A percentile compares a stretch with the other conserved stretches of the same genome.
These are phyloP conservation scores for Dissostichus mawsoni DNA, from an alignment of 2,113 vertebrate species.

Conservation along the genomic window DNA sequence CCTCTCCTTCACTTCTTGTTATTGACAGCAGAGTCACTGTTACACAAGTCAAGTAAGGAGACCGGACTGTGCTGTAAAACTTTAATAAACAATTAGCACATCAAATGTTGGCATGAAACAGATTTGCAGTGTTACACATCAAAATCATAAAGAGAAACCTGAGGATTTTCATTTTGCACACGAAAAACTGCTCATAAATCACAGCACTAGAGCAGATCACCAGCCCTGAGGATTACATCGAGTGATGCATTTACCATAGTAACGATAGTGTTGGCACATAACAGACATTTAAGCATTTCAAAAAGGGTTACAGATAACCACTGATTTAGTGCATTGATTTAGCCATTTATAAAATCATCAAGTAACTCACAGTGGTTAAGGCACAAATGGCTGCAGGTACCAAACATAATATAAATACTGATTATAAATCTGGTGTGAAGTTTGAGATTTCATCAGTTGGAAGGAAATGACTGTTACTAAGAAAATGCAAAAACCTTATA, in stretches of 20 bases:
- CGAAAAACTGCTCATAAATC: background rate
- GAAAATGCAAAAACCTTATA: background rate
- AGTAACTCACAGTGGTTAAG: conserved; percentile 15
- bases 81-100: conserved; percentile 43
- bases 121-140: background rate
- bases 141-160: conserved; percentile 40
- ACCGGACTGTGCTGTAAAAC: background rate
- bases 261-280: conserved; percentile 13
- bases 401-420: conserved; percentile 1
- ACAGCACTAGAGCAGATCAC: background rate
- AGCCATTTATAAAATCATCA: conserved; percentile 16
- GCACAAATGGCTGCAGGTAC: conserved; percentile 29
- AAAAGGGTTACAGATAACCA: background rate
- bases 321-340: conserved; percentile 39
- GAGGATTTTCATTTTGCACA: conserved; percentile 15
- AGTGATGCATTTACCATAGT: conserved; percentile 12
- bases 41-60: background rate
- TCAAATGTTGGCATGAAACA: background rate
- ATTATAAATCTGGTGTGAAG: conserved; percentile 12
- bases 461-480: background rate
- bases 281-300: conserved; percentile 3
- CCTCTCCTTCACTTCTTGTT: background rate
- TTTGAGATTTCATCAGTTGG: background rate
- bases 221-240: conserved; percentile 53
- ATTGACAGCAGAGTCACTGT: background rate